Conservation (phyloP, 2,113 vertebrate genomes). For the Antigone vipio region DNA sequence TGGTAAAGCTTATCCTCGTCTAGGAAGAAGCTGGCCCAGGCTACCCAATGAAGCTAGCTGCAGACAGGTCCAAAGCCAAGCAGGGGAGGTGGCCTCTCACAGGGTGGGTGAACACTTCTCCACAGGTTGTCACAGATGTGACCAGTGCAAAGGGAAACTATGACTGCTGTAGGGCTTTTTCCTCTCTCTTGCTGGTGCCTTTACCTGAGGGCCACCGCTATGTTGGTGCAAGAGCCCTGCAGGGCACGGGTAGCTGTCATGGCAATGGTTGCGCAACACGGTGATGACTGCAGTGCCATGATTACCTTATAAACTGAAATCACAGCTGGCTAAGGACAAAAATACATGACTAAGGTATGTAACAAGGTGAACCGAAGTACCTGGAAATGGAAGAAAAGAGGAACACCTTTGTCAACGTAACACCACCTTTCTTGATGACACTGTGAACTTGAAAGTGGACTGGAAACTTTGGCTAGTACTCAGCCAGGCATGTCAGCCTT, state of each 20-base stretch:
- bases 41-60: not conserved
- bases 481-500: not conserved
- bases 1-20: not conserved
- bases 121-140: not conserved
- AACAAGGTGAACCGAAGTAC: not conserved
- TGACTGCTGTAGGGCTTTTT: not conserved
- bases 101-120: not conserved
- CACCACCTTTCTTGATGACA: not conserved
- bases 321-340: not conserved
- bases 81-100: not conserved
- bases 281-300: not conserved
- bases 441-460: not conserved
- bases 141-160: not conserved
- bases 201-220: not conserved
- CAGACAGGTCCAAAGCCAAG: not conserved
- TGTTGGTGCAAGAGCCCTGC: fast-evolving
- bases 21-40: not conserved
- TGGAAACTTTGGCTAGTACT: not conserved
- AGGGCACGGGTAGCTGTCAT: not conserved
- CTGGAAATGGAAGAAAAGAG: not conserved
- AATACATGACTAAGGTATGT: not conserved
- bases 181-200: not conserved
- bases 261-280: not conserved
- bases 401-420: not conserved
- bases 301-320: not conserved